phyloP scores from a whole-genome alignment of 2,888 invertebrate species.

The Tubiluchus corallicola region DNA sequence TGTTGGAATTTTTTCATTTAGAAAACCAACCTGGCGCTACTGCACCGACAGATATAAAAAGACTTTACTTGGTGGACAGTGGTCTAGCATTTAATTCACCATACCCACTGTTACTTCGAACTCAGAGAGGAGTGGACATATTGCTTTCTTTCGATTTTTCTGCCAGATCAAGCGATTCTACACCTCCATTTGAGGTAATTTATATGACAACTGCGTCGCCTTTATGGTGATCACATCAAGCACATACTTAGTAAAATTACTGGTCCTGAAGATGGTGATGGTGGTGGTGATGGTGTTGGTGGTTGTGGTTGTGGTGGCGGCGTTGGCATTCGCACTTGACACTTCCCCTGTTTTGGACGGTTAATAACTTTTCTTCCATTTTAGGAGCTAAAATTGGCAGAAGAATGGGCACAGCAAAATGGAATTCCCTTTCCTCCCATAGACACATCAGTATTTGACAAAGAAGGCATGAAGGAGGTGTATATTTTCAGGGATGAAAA shows the following conservation, averaged over 20 bases:
- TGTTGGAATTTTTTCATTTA: no score
- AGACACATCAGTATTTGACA: conserved; percentile 21
- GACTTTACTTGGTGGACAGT: conserved; percentile 31
- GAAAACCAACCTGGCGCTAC: no score
- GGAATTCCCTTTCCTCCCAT: conserved; percentile 32
- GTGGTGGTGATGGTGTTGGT: no score
- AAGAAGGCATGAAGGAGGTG: conserved; percentile 28
- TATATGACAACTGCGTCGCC: no score
- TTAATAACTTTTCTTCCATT: no score
- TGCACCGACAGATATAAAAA: conserved; percentile 28
- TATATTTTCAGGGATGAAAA: conserved; percentile 30
- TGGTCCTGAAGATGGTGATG: no score
- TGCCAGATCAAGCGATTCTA: conserved; percentile 26
- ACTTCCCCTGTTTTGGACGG: no score
- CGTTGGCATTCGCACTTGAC: no score
- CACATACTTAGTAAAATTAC: no score
- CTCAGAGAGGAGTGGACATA: conserved; percentile 30
- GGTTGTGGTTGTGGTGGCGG: no score
- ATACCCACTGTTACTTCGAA: conserved; percentile 30
- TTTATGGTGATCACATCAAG: no score
- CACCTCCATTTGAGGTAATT: conserved; percentile 29
- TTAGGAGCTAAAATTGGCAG: conserved; percentile 31
- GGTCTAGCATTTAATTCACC: conserved; percentile 34
- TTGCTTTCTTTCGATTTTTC: conserved; percentile 33
- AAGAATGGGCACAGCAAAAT: conserved; percentile 31